Evolutionary conservation across 1,140 invertebrate species (phyloP), one percentile per base, ranked within the genome.

Genomic region (Liolophura sinensis): DNA sequence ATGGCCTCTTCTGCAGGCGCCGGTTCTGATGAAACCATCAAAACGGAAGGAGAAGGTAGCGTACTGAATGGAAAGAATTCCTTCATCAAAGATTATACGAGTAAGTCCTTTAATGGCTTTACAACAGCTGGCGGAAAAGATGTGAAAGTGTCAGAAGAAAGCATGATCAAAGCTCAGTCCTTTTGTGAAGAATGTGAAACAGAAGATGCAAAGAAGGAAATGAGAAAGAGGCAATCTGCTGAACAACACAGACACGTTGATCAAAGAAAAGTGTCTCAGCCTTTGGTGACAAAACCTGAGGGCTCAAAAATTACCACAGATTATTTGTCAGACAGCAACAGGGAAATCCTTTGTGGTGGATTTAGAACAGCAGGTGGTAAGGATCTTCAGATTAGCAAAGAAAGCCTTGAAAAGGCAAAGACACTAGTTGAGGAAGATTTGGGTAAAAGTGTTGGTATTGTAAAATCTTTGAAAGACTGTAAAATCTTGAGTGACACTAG

Each of bases 51-150:
- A 40, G 31, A 40, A 40, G 9, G 31, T 3, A 5, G 31, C 9
- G 31, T 40, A 40, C 31, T 40, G 31, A 40, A 40, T 40, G 31
- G 3, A 5, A 40, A 9, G 3, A 40, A 3, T 40, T 5, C 31
- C 9, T 40, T 9, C 9, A 5, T 40, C 3, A 40, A 40, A 9
- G 31, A 40, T 40, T 40, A n/a, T n/a, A n/a, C 40, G 56, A 52
- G 40, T 22, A 16, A 51, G 67, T 18, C 20, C 1, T 60, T 62
- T 72, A 25, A 48, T 46, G 66, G 63, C 11, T 72, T 72, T 64
- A 27, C 62, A 14, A 66, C 55, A 49, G 70, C 70, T 18, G 60
- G 51, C 56, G 63, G 65, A 7, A 68, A 60, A 27, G n/a, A 16
- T 27, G 16, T 72, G 14, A 57, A 20, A n/a, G 60, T 72, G 7